Evolutionary conservation across 2,888 invertebrate genomes (phyloP), one percentile per base, ranked within the genome.

Genomic region (Bedellia somnulentella): DNA sequence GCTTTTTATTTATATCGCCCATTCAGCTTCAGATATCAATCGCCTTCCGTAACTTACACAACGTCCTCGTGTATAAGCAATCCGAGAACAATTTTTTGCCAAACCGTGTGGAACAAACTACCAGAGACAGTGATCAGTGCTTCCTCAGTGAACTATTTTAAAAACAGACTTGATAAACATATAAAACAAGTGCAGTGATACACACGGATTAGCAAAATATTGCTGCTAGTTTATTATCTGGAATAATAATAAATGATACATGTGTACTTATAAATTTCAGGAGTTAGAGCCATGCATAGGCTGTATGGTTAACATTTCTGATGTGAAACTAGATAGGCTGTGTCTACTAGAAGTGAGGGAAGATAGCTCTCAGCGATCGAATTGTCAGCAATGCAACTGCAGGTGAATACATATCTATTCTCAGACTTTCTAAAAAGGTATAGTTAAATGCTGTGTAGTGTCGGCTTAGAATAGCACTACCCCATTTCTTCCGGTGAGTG

Each of bases 241-340:
- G 8, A 8, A 10, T 10, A 21, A 21, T 3, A 5, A n/a, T 9
- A 24, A 24, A 10, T 4, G 5, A 11, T 24, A 10, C 10, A 2
- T 5, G 24, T 24, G 6, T 11, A 24, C 10, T 4, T 10, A n/a
- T 24, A 6, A 6, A 2, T 5, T 15, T 32, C 54, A 92, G 86
- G 86, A 87, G 38, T 52, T 84, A 22, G 93, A 93, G 37, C 77
- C 80, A 35, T 95, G 95, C 51, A 89, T 93, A 38, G 94, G 94
- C 1, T 95, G 95, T 50, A 89, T 93, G 87, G 83, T 87, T 47
- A 79, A 78, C 10, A 63, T 61, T 13, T 86, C 94, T 0, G 86
- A 92, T 56, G 86, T 89, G 29, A 94, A 92, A 60, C 76, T 91
- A 31, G 79, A 79, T 40, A 87, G 85, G 45, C 80, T 80, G 31